Evolutionary conservation across 2,888 invertebrate species (phyloP).

Genomic region (Cantharis rufa): DNA sequence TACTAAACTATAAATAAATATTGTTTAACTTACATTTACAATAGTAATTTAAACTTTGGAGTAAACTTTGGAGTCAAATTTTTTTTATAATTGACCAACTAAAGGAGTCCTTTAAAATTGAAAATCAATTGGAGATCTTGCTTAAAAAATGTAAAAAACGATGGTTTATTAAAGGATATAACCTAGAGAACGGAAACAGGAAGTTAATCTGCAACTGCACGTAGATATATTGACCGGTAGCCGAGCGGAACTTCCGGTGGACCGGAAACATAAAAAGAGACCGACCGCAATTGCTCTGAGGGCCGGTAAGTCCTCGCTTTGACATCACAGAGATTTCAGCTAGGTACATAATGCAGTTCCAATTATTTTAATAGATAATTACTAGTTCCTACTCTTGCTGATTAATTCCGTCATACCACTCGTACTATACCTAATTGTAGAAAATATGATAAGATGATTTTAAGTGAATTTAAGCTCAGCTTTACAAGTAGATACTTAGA

Average conservation of each 20-base stretch:
- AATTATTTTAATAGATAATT: constrained; percentile 1
- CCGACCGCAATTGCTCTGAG: constrained; percentile 53
- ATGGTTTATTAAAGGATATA: constrained; percentile 46
- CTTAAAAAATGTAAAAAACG: constrained; percentile 6
- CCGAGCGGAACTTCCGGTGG: constrained; percentile 57
- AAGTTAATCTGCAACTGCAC: constrained; percentile 58
- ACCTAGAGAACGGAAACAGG: constrained; percentile 53
- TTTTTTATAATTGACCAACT: background rate
- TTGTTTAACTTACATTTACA: background rate
- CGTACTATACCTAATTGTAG: too few species aligned
- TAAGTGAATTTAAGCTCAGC: too few species aligned
- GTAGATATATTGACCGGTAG: constrained; percentile 56
- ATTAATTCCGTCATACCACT: background rate
- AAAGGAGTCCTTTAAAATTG: background rate
- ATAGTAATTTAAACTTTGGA: background rate
- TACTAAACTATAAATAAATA: background rate
- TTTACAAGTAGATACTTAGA: background rate
- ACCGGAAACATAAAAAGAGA: constrained; percentile 58
- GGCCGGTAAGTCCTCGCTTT: constrained; percentile 45
- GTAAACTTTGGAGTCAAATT: background rate
- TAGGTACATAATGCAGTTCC: background rate
- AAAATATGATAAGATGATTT: background rate
- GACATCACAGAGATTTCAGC: constrained; percentile 39
- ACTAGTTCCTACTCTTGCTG: background rate
- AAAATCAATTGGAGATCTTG: background rate